A percentile compares a stretch with the other conserved stretches of the same genome.
Conservation (phyloP, 2,888 invertebrate species). For the Steinernema carpocapsae region DNA sequence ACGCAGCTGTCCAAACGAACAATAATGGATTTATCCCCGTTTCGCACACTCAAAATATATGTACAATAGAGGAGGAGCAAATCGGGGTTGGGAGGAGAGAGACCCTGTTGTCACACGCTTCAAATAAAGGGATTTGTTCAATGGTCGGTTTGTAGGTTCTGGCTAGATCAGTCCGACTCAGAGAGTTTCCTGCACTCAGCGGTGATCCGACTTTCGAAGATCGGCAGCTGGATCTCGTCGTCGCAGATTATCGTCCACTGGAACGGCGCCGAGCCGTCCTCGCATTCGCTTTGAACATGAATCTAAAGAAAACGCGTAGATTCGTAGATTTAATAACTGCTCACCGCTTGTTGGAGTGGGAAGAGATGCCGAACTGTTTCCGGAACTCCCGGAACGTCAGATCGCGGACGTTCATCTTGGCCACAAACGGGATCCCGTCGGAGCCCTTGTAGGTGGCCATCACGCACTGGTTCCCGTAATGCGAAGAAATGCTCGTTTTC, state of each 20-base stretch:
- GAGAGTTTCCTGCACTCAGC: conserved; percentile 44
- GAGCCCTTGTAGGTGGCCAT: conserved; percentile 23
- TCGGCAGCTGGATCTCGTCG: conserved; percentile 49
- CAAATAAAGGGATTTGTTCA: conserved; percentile 30
- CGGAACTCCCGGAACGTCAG: conserved; percentile 52
- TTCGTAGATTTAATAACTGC: background rate
- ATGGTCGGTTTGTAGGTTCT: background rate
- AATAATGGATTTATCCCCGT: conserved; percentile 19
- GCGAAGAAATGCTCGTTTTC: background rate
- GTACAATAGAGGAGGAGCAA: conserved; percentile 15
- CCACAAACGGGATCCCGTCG: conserved; percentile 51
- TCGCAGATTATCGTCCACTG: conserved; percentile 55
- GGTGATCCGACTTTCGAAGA: conserved; percentile 53
- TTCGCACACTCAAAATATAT: conserved; percentile 30
- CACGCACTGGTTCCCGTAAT: conserved; percentile 11
- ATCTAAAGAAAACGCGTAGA: conserved; percentile 43
- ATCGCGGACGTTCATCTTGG: conserved; percentile 41
- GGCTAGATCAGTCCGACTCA: conserved; percentile 41
- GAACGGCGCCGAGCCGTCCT: conserved; percentile 53
- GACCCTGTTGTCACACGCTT: conserved; percentile 35
- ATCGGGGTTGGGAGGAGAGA: conserved; percentile 28
- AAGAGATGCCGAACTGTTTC: conserved; percentile 48
- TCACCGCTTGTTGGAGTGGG: conserved; percentile 43
- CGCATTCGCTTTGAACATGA: conserved; percentile 58
- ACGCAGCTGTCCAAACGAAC: conserved; percentile 11